A percentile compares a stretch with the other conserved stretches of the same genome.
phyloP scores from a whole-genome alignment of 2,113 vertebrate genomes.

The Ceyx melanurus region DNA sequence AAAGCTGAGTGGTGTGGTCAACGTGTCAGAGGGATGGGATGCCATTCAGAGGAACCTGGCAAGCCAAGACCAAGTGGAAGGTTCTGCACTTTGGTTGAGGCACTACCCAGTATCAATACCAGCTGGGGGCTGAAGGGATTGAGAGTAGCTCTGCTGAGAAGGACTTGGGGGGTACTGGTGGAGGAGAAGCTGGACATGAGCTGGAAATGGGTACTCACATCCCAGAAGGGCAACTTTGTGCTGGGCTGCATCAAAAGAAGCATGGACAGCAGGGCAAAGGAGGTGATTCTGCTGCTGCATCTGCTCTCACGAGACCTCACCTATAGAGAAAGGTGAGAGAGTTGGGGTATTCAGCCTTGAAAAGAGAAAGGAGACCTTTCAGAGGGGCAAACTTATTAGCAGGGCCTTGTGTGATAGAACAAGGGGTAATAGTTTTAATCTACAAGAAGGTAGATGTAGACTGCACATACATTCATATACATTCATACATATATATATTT shows the following conservation, averaged over 20 bases:
- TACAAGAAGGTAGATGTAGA: not conserved
- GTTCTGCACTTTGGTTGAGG: too few species aligned
- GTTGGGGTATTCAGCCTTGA: not conserved
- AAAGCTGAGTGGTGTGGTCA: not conserved
- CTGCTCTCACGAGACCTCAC: not conserved
- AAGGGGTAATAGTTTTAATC: not conserved
- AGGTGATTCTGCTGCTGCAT: not conserved
- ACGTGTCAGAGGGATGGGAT: rapidly evolving
- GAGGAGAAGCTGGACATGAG: not conserved
- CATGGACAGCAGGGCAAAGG: not conserved
- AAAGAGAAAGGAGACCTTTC: not conserved
- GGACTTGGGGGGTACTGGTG: not conserved
- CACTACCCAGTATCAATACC: not conserved
- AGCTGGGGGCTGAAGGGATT: not conserved
- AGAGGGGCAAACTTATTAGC: too few species aligned
- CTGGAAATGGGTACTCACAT: not conserved
- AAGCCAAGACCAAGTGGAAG: not conserved
- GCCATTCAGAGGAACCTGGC: not conserved
- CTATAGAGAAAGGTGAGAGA: not conserved
- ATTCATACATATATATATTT: too few species aligned
- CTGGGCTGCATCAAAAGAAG: not conserved
- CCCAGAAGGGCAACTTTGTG: not conserved
- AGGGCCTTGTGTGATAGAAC: not conserved
- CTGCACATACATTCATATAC: too few species aligned
- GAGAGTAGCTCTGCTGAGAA: not conserved